Evolutionary conservation across 2,113 vertebrate species (phyloP).

Genomic region (Muntiacus reevesi): DNA sequence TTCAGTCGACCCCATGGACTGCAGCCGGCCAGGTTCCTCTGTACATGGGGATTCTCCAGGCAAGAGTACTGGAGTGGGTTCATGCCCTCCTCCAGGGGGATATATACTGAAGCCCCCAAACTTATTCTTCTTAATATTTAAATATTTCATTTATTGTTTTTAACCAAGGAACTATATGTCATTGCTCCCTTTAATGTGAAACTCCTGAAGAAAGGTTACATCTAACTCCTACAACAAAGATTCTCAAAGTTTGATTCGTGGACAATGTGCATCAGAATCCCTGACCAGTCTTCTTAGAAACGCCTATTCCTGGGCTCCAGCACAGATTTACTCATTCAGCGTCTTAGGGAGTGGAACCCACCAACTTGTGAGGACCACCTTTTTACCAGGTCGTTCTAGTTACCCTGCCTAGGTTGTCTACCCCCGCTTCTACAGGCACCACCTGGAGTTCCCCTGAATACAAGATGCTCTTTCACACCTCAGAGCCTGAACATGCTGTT

Average conservation of each 20-base stretch:
- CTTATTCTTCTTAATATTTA: background rate
- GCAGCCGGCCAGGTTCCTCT: background rate
- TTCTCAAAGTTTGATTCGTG: background rate
- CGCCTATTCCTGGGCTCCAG: background rate
- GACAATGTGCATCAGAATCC: background rate
- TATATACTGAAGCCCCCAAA: background rate
- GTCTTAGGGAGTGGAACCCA: background rate
- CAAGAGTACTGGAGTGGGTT: background rate
- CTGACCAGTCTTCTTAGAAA: background rate
- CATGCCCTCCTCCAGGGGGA: background rate
- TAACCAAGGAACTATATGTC: background rate
- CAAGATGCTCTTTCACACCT: slow-evolving; percentile 47
- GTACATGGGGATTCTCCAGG: background rate
- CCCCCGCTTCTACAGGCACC: background rate
- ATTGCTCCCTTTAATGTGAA: background rate
- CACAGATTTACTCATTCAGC: background rate
- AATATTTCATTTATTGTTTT: slow-evolving; percentile 18
- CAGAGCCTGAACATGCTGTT: background rate
- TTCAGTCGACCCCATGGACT: background rate
- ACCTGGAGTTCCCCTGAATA: slow-evolving; percentile 34
- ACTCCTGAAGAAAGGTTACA: background rate
- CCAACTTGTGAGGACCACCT: background rate
- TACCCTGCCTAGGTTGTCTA: background rate
- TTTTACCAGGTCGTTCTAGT: background rate
- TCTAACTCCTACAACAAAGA: background rate